phyloP scores from a whole-genome alignment of 2,888 invertebrate genomes.

The Hoplodrina ambigua region DNA sequence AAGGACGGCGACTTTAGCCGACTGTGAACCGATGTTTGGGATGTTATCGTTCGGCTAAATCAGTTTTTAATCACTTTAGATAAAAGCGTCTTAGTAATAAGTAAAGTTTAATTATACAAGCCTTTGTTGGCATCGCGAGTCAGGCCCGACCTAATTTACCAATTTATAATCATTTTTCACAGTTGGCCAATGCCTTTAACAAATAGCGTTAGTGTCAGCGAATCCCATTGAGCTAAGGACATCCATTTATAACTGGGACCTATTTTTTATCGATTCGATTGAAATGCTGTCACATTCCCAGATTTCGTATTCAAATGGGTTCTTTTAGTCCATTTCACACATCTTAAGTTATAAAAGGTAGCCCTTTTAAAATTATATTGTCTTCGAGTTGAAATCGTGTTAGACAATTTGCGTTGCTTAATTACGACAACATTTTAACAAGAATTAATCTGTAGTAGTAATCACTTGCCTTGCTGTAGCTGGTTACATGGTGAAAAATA shows the following conservation, averaged over 20 bases:
- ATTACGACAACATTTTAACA: slow-evolving; percentile 24
- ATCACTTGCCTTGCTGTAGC: slow-evolving; percentile 45
- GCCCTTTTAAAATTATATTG: slow-evolving; percentile 23
- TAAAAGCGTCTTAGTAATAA: slow-evolving; percentile 2
- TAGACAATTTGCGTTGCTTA: slow-evolving; percentile 40
- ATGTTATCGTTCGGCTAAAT: not conserved
- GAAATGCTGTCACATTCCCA: slow-evolving; percentile 25
- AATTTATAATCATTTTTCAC: slow-evolving; percentile 40
- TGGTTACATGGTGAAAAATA: slow-evolving; percentile 11
- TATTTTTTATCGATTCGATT: slow-evolving; percentile 33
- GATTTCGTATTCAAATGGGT: slow-evolving; percentile 28
- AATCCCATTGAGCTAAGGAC: slow-evolving; percentile 39
- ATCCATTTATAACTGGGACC: slow-evolving; percentile 48
- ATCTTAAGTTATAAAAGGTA: slow-evolving; percentile 42
- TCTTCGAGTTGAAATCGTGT: slow-evolving; percentile 41
- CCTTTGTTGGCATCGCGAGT: slow-evolving; percentile 16
- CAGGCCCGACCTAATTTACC: slow-evolving; percentile 9
- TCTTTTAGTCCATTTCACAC: slow-evolving; percentile 25
- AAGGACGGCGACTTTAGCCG: slow-evolving; percentile 20
- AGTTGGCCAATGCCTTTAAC: slow-evolving; percentile 43
- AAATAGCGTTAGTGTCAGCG: slow-evolving; percentile 51
- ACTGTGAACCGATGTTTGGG: slow-evolving; percentile 18
- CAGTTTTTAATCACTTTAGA: slow-evolving; percentile 1
- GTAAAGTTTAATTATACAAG: slow-evolving; percentile 18
- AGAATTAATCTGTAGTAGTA: slow-evolving; percentile 8